Base-by-base conservation (phyloP, 92 coral and sea anemone genomes). In the Bergia sp. region DNA sequence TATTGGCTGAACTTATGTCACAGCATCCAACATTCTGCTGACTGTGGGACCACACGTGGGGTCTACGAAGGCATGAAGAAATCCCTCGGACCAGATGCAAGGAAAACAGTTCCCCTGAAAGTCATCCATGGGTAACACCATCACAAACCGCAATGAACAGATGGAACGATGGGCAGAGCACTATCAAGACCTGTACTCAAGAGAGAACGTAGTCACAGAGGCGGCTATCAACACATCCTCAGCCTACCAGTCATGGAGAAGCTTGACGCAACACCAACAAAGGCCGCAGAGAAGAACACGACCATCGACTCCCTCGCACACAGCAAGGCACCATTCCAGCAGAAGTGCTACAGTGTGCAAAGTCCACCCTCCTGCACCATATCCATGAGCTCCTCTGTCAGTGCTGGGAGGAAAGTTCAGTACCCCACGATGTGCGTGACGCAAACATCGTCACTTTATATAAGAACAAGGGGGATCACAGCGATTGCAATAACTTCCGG, bases 41-140 rank as follows among this genome's bases (percentile, higher is more conserved):
- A 83, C 77, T 29, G 88, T n/a, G 82, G 88, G 3, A 84, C 66
- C 81, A 61, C n/a, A 9, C n/a, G 88, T 6, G 4, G 81, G 49
- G 44, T 85, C 41, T 73, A 69, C 76, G 50, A 85, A 37, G 83
- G 88, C 20, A 85, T 85, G 29, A 85, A 85, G 88, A 29, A 67
- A 49, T 45, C 88, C 72, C 7, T 47, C 44, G 85, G 88, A 21
- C 45, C 45, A 38, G 5, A 45, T 37, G 29, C 79, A 85, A 1
- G 47, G 85, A 85, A 85, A 55, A 37, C 88, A 1, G 49, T 3
- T 8, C 88, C 81, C 29, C 12, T 85, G 0, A 85, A 85, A 84
- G 61, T 67, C 88, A 29, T 61, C 41, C 29, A 4, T 72, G 3
- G 85, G 88, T 3, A 3, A 37, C 44, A 11, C 36, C 81, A 67